Percentiles rank a stretch among this genome's conserved stretches.
phyloP scores from a whole-genome alignment of 2,797 vertebrate species.

The Schizopygopsis malacanthus region DNA sequence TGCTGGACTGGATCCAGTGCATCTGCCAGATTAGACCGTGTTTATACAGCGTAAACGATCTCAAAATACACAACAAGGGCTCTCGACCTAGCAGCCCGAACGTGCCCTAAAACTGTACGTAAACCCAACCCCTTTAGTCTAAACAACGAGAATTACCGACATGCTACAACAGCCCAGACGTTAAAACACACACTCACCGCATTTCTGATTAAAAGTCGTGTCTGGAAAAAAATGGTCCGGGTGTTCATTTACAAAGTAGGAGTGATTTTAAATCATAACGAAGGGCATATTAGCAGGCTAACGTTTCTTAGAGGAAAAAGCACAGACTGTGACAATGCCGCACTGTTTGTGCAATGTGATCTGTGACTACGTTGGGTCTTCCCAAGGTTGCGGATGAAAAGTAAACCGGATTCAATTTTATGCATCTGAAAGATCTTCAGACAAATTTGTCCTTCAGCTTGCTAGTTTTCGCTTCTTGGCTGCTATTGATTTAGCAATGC shows the following conservation, averaged over 20 bases:
- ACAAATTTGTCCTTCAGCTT: constrained; percentile 16
- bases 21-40: constrained; percentile 69
- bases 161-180: constrained; percentile 26
- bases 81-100: constrained; percentile 65
- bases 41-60: constrained; percentile 71
- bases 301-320: not conserved
- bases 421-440: not conserved
- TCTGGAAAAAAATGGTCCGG: not conserved
- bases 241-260: constrained; percentile 21
- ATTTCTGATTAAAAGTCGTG: constrained; percentile 30
- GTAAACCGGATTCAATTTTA: constrained; percentile 16
- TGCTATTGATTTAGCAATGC: not conserved
- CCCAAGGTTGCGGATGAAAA: not conserved
- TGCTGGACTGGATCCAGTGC: constrained; percentile 53
- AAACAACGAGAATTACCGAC: constrained; percentile 60
- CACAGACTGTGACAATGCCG: not conserved
- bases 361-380: not conserved
- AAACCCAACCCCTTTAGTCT: constrained; percentile 60
- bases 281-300: constrained; percentile 2
- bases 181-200: constrained; percentile 11
- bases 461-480: not conserved
- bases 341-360: not conserved
- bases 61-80: constrained; percentile 73
- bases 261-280: constrained; percentile 30
- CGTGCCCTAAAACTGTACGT: constrained; percentile 63